Base-by-base conservation (phyloP, 2,797 vertebrate species). In the Labroides dimidiatus region DNA sequence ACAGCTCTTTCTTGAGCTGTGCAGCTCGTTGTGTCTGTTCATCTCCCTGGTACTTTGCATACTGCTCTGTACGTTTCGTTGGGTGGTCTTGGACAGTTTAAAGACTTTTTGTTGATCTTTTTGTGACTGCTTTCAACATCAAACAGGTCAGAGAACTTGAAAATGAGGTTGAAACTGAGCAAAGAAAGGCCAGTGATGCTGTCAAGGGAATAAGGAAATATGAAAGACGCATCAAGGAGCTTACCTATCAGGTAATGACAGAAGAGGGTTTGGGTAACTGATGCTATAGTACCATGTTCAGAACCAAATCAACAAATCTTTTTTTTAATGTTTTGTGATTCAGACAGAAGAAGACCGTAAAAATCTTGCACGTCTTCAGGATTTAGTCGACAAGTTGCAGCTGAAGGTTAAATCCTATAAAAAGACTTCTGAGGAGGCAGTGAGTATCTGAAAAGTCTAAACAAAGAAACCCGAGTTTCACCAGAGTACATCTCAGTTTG, bases 331-430 rank as follows among this genome's bases (percentile, higher is more conserved):
- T 23, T 8, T 13, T 33, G 60, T 3, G 21, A 33, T 65, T 64
- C 44, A 93, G 92, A 92, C 89, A 52, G 92, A 93, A 27, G 92
- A 93, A 57, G 92, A 93, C 71, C 87, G 84, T 11, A 93, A 93
- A 72, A 92, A 93, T 73, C 55, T 91, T 6, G 66, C 70, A 37
- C 87, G 89, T 23, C 85, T 93, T 39, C 92, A 93, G 80, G 92
- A 92, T 24, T 77, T 93, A 37, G 91, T 92, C 19, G 91, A 93
- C 64, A 93, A 93, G 67, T 76, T 93, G 61, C 92, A 93, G 73
- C 65, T 93, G 9, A 93, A 93, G 55, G 91, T 93, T 44, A 93
- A 93, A 60, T 75, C 89, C 20, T 92, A 92, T 71, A 93, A 93
- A 77, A 91, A 86, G 48, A 3, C 80, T 48, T 37, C 90, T 9